Evolutionary conservation across 2,888 invertebrate genomes (phyloP), one percentile per base, ranked within the genome.

Genomic region (Meganola albula): DNA sequence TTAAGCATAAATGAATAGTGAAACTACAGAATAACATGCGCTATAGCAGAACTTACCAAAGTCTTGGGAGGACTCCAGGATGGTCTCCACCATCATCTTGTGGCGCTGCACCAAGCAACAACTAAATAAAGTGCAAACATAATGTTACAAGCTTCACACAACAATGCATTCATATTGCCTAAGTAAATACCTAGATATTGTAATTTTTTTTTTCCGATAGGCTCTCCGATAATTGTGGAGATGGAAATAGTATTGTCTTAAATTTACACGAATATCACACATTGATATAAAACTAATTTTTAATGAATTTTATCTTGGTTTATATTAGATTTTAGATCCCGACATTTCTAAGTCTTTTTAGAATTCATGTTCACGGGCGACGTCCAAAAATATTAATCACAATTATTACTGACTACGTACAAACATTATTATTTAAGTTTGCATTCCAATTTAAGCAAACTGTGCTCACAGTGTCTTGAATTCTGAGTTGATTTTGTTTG

Each of bases 1-100:
- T 3, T 2, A 2, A 20, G 20, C 20, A n/a, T n/a, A n/a, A n/a
- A n/a, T n/a, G n/a, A n/a, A n/a, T n/a, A n/a, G n/a, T n/a, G n/a
- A n/a, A n/a, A n/a, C n/a, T n/a, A n/a, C 14, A 9, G 25, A 8
- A 9, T 27, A 1, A 12, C 9, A 24, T 2, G 10, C 3, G 3
- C 4, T n/a, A n/a, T n/a, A 30, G 36, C 11, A 18, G 10, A 0
- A 74, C 83, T 83, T 42, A 85, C 84, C 79, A 50, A 82, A 82
- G 75, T 85, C 84, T 75, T 78, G 82, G 20, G 83, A 73, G 74
- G 74, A 79, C 74, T 85, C 84, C 37, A 84, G 69, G 53, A 80
- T 70, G 51, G 80, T 83, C 56, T 85, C 84, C 67, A 85, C 83
- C 84, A 85, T 84, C 84, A 85, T 85, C 68, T 67, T 79, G 75